Evolutionary conservation across 2,113 vertebrate species (phyloP).

Genomic region (Chloropsis hardwickii): DNA sequence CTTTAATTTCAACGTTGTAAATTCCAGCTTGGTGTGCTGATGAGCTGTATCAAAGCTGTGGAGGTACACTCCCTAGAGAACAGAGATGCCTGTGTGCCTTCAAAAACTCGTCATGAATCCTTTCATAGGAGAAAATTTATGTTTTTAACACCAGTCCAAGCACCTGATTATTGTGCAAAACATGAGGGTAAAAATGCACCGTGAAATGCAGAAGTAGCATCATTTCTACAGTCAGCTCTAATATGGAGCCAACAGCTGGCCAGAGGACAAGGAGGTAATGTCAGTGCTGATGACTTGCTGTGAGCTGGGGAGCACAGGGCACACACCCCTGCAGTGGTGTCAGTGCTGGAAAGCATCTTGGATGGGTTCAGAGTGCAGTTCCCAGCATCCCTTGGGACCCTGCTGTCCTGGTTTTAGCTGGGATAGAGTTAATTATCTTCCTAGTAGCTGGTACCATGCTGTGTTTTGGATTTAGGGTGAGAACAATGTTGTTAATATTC

Average conservation of each 20-base stretch:
- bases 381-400: neutral
- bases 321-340: fast-evolving
- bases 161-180: neutral
- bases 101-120: neutral
- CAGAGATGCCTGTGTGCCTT: neutral
- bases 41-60: neutral
- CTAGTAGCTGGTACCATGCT: neutral
- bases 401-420: neutral
- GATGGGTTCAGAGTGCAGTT: neutral
- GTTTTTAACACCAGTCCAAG: neutral
- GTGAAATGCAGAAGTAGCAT: neutral
- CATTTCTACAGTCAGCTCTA: neutral
- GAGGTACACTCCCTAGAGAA: neutral
- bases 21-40: neutral
- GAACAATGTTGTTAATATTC: neutral
- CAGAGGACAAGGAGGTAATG: neutral
- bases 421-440: neutral
- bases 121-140: fast-evolving
- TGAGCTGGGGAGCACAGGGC: neutral
- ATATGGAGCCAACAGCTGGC: neutral
- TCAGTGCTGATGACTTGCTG: neutral
- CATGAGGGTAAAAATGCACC: neutral
- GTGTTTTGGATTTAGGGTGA: neutral
- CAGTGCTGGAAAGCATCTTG: neutral
- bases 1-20: fast-evolving